Conservation (phyloP, 53 echinoderm and acorn worm species). For the Echinometra lucunter region DNA sequence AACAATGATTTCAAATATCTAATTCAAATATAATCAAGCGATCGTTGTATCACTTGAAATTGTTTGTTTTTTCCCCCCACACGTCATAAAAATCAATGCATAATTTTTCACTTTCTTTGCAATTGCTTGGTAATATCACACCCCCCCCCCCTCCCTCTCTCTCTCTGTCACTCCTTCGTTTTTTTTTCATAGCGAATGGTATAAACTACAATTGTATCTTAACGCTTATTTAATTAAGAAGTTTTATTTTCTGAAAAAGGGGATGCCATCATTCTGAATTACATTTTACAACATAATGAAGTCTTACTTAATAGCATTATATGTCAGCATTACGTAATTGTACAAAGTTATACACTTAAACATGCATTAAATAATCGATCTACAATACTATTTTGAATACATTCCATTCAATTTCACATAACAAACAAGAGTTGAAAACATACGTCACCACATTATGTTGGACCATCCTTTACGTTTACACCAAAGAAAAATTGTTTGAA, state of each 20-base stretch:
- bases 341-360: too few relatives aligned
- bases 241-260: too few relatives aligned
- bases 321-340: too few relatives aligned
- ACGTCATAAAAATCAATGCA: not conserved
- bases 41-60: not conserved
- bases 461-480: not conserved
- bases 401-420: not conserved
- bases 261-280: too few relatives aligned
- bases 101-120: too few relatives aligned
- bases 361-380: too few relatives aligned
- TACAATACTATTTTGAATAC: too few relatives aligned
- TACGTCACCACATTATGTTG: not conserved
- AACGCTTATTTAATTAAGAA: too few relatives aligned
- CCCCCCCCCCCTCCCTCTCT: not conserved
- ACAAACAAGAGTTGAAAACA: not conserved
- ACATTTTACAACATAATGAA: too few relatives aligned
- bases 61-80: not conserved
- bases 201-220: not conserved
- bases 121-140: not conserved
- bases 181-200: not conserved
- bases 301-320: too few relatives aligned
- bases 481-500: not conserved
- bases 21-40: not conserved
- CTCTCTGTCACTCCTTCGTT: not conserved
- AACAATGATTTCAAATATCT: not conserved